Percentiles rank a stretch among this genome's conserved stretches.
Evolutionary conservation across 2,888 invertebrate species (phyloP).

Genomic region (Deilephila elpenor): DNA sequence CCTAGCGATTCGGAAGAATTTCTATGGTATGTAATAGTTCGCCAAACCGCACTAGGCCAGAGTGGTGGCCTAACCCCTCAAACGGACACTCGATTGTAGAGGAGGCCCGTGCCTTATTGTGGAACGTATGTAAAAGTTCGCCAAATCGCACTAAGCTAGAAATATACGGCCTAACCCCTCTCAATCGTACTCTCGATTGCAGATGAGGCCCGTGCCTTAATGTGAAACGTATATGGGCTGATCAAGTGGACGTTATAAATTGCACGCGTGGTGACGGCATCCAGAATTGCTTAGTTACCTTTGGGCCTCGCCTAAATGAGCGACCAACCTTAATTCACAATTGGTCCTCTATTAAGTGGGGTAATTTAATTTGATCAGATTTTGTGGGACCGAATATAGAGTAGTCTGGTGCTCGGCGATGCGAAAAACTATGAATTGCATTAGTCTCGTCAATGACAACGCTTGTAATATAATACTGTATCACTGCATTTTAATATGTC

Average conservation of each 20-base stretch:
- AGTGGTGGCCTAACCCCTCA: too few relatives aligned
- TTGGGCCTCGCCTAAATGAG: conserved; percentile 11
- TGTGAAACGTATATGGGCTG: too few relatives aligned
- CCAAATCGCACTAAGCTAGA: too few relatives aligned
- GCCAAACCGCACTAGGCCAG: too few relatives aligned
- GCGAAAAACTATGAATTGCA: conserved; percentile 6
- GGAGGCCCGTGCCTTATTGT: too few relatives aligned
- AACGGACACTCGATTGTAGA: too few relatives aligned
- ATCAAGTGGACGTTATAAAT: not conserved
- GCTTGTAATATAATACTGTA: not conserved
- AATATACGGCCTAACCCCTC: too few relatives aligned
- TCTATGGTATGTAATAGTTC: too few relatives aligned
- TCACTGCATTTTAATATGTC: not conserved
- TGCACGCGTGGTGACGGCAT: not conserved
- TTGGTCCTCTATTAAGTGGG: conserved; percentile 18
- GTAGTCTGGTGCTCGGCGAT: not conserved
- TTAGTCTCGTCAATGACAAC: not conserved
- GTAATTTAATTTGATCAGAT: conserved; percentile 26
- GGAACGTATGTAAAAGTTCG: too few relatives aligned
- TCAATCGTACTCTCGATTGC: too few relatives aligned
- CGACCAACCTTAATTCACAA: conserved; percentile 20
- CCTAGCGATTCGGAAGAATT: too few relatives aligned
- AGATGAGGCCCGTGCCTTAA: too few relatives aligned
- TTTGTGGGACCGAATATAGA: not conserved
- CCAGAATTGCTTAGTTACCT: not conserved